phyloP scores from a whole-genome alignment of 2,888 invertebrate genomes.

The Microctonus aethiopoides region DNA sequence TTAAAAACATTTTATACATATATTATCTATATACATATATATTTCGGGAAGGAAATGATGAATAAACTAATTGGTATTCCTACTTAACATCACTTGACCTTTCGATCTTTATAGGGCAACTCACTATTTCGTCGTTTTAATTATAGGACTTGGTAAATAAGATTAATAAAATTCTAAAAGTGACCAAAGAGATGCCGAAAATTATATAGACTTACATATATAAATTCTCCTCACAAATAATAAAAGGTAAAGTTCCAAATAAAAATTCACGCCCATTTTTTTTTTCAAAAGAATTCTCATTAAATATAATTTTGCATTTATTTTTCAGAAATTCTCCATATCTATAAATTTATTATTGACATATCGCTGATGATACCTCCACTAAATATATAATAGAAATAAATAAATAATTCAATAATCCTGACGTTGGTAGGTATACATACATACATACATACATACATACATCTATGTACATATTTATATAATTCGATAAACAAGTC shows the following conservation, averaged over 20 bases:
- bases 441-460: no score
- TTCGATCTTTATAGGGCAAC: slow-evolving; percentile 44
- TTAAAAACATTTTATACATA: neutral
- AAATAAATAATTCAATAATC: slow-evolving; percentile 49
- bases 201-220: neutral
- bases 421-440: slow-evolving; percentile 20
- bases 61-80: slow-evolving; percentile 54
- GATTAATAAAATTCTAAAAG: slow-evolving; percentile 41
- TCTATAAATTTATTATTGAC: neutral
- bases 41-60: slow-evolving; percentile 53
- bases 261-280: neutral
- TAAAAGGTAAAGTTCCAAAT: neutral
- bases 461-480: neutral
- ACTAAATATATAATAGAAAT: no score
- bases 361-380: neutral
- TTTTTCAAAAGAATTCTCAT: neutral
- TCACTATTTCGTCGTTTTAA: slow-evolving; percentile 50
- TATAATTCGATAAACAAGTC: neutral
- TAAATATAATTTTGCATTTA: neutral
- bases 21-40: slow-evolving; percentile 14
- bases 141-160: slow-evolving; percentile 46
- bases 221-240: neutral
- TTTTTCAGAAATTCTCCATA: neutral
- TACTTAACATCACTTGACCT: slow-evolving; percentile 57
- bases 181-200: slow-evolving; percentile 32